Evolutionary conservation across 2,797 vertebrate genomes (phyloP), one percentile per base, ranked within the genome.

Genomic region (Pangasius sanitwongsei): DNA sequence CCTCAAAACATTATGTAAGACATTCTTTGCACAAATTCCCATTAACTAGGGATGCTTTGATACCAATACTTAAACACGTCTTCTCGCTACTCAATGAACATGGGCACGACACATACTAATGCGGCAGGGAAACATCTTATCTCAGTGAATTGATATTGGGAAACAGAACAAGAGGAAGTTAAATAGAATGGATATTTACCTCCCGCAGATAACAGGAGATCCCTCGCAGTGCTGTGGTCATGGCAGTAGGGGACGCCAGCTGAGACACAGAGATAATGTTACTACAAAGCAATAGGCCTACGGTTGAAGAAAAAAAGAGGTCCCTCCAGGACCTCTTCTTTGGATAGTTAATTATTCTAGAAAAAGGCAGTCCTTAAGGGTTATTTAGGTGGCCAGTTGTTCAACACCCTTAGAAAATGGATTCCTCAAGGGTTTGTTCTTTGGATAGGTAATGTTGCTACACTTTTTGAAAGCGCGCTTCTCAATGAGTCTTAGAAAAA

Each of bases 131-230:
- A 72, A 48, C 25, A 53, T 18, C 48, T 16, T 53, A n/a, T 13
- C 55, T 23, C 18, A 6, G 16, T 81, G 6, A 23, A 81, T 81
- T 37, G 8, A 13, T 81, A 59, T 2, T 57, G n/a, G 78, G 8
- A 34, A 37, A 34, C n/a, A 59, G 8, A 53, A n/a, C 2, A 12
- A 50, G 18, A 81, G 11, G 34, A 41, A 23, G 78, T 81, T 55
- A 57, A 31, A 53, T 18, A 53, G 13, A 53, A 84, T 57, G 44
- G 74, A 15, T n/a, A 31, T 61, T 89, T 94, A 98, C 97, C 97
- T 98, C 97, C 96, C 97, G 97, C 92, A 98, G 95, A 93, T 98
- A 98, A 92, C 97, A 98, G 93, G 97, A 98, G 92, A 98, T 98
- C 75, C 97, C 97, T 93, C 97, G 95, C 89, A 98, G 94, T 0